Conservation (phyloP, 2,888 invertebrate genomes). For the Machimus atricapillus region DNA sequence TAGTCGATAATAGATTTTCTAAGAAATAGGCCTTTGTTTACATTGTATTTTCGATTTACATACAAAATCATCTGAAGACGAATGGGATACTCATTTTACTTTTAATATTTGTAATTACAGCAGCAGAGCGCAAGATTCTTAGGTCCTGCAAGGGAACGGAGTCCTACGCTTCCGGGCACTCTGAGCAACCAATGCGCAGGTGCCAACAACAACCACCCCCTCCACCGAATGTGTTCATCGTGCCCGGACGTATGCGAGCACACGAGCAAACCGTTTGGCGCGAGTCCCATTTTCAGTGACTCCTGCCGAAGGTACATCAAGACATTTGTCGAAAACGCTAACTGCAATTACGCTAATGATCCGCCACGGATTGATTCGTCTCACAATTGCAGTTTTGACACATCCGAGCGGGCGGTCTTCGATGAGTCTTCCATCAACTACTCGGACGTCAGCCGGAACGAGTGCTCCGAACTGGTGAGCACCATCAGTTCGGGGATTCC, state of each 20-base stretch:
- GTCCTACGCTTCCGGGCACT: constrained; percentile 61
- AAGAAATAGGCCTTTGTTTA: too few species aligned
- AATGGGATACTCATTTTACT: not conserved
- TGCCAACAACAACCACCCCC: constrained; percentile 61
- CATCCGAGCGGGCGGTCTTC: constrained; percentile 58
- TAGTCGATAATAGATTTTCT: not conserved
- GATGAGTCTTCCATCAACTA: constrained; percentile 60
- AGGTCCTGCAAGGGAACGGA: constrained; percentile 63
- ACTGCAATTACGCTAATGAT: constrained; percentile 38
- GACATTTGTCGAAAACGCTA: constrained; percentile 43
- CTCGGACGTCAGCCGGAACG: constrained; percentile 57
- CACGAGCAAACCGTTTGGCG: constrained; percentile 56
- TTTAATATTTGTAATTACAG: constrained; percentile 52
- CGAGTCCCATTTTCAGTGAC: constrained; percentile 57
- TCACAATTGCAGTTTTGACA: constrained; percentile 56
- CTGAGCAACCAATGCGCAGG: constrained; percentile 53
- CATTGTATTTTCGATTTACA: not conserved
- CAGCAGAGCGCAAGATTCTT: constrained; percentile 65
- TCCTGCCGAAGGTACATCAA: constrained; percentile 60
- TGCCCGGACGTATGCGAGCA: constrained; percentile 62
- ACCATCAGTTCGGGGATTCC: constrained; percentile 58
- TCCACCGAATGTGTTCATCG: constrained; percentile 61
- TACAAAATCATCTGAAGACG: not conserved
- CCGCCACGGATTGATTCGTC: constrained; percentile 38
- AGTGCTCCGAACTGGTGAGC: constrained; percentile 59